Conservation (phyloP, 2,888 invertebrate species). For the Lobophora halterata region DNA sequence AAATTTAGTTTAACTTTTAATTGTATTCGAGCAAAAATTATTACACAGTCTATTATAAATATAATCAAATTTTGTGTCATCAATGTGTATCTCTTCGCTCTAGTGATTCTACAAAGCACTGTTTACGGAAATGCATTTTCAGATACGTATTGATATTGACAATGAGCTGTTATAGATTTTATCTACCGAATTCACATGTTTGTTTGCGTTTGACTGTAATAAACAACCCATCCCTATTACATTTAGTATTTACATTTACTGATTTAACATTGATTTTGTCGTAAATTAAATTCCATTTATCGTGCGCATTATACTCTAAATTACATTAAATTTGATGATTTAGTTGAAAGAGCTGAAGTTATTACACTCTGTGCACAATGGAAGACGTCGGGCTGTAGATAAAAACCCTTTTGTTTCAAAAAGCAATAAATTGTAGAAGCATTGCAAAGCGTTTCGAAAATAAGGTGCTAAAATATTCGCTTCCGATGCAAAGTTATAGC, state of each 20-base stretch:
- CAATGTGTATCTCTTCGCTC: not conserved
- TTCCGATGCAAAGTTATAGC: too few relatives aligned
- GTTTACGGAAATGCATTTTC: conserved; percentile 2
- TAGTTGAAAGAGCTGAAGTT: conserved; percentile 9
- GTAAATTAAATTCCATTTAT: not conserved
- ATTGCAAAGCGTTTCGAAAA: conserved; percentile 4
- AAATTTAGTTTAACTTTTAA: too few relatives aligned
- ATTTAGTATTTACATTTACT: too few relatives aligned
- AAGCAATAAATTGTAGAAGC: conserved; percentile 5
- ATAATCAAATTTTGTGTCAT: too few relatives aligned
- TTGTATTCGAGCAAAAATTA: too few relatives aligned
- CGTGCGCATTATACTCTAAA: conserved; percentile 5
- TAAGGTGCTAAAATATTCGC: conserved; percentile 4
- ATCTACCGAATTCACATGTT: too few relatives aligned
- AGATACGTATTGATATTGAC: too few relatives aligned
- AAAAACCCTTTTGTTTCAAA: conserved; percentile 10
- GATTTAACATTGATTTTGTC: too few relatives aligned
- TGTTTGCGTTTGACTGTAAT: too few relatives aligned
- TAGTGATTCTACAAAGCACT: not conserved
- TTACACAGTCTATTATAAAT: too few relatives aligned
- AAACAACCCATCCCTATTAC: too few relatives aligned
- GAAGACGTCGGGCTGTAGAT: not conserved
- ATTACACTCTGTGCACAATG: conserved; percentile 8
- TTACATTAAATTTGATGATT: conserved; percentile 11
- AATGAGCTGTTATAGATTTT: too few relatives aligned